Base-by-base conservation (phyloP, 2,888 invertebrate genomes). In the Cylloceria caligata region DNA sequence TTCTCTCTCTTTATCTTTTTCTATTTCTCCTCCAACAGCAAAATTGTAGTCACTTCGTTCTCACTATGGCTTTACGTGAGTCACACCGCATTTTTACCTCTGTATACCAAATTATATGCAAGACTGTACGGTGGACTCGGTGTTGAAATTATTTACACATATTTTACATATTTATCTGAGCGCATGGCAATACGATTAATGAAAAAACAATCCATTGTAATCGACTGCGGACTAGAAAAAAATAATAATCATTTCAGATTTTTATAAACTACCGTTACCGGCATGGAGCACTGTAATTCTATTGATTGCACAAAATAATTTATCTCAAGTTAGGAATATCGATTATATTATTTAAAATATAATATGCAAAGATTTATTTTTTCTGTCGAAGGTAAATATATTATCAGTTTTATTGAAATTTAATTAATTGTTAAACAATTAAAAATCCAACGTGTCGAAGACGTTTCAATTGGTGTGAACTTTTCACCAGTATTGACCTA, bases 31-130 rank as follows among this genome's bases (percentile, higher is more conserved):
- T 5, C 45, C 60, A 19, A 39, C 34, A 36, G 36, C 9, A 5
- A 11, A 62, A 62, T 21, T 21, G 21, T 7, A 62, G 60, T 62
- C 21, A 36, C 60, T 19, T 3, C 19, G 36, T 36, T 36, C 67
- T 80, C 74, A 52, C 67, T 60, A 30, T 69, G 49, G 60, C 47
- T 39, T 55, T 45, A 27, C 52, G 52, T 42, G 77, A 55, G 11
- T 64, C 67, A 39, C 62, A 19, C 30, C 55, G 16, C 3, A 6
- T 7, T 57, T 27, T 57, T 30, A n/a, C 27, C 30, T n/a, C 30
- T 57, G 30, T 30, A 19, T 57, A 30, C 30, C 3, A 30, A 30
- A 30, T 57, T n/a, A 57, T 57, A 57, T 30, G 55, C 27, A 57
- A 57, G 30, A 27, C 55, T 13, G 16, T 5, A 30, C 30, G 30